Conservation (phyloP, 1,140 invertebrate genomes). For the Drosophila kanapiae region DNA sequence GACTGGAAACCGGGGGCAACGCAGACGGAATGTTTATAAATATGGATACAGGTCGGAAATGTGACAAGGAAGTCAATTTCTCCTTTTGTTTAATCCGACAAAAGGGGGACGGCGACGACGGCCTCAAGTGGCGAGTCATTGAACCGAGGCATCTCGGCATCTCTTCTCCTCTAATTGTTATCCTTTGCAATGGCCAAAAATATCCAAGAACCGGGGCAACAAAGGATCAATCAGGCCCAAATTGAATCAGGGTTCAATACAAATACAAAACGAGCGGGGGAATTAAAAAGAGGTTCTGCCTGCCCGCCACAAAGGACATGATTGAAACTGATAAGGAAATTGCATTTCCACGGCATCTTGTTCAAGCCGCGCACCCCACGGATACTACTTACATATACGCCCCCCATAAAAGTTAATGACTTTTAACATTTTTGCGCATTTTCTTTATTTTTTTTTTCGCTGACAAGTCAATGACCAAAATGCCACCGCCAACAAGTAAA, state of each 20-base stretch:
- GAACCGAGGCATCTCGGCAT: conserved; percentile 2
- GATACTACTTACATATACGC: neutral
- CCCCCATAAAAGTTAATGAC: conserved; percentile 69
- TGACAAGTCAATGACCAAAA: conserved; percentile 65
- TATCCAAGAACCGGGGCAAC: conserved; percentile 1
- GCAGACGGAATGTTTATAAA: neutral
- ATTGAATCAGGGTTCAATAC: conserved; percentile 62
- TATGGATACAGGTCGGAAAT: conserved; percentile 21
- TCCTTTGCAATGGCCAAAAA: neutral
- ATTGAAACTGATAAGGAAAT: conserved; percentile 67
- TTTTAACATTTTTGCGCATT: conserved; percentile 55
- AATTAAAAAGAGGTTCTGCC: conserved; percentile 19
- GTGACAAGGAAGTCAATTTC: conserved; percentile 44
- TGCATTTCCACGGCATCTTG: conserved; percentile 50
- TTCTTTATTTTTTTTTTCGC: too few relatives aligned
- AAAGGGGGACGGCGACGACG: neutral
- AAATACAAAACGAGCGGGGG: conserved; percentile 15
- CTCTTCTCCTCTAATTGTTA: conserved; percentile 27
- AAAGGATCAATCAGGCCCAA: conserved; percentile 58
- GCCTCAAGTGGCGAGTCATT: conserved; percentile 17
- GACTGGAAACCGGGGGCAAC: conserved; percentile 27
- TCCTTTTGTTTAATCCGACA: conserved; percentile 24
- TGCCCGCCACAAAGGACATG: conserved; percentile 12
- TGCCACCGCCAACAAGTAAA: conserved; percentile 56
- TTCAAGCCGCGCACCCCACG: too few relatives aligned